A percentile compares a stretch with the other conserved stretches of the same genome.
Evolutionary conservation across 1,140 invertebrate genomes (phyloP).

Genomic region (Bombus pascuorum): DNA sequence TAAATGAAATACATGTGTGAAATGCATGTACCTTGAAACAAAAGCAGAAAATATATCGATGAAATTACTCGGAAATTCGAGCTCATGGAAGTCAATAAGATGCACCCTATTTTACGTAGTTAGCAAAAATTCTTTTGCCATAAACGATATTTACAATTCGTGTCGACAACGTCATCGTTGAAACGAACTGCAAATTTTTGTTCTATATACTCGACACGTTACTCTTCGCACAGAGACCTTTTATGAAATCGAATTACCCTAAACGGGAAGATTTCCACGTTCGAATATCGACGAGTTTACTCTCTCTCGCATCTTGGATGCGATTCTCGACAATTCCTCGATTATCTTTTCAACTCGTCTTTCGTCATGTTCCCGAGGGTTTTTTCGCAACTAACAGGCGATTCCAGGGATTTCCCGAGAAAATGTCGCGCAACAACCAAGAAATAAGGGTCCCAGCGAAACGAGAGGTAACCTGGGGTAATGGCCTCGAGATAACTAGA

Average conservation of each 20-base stretch:
- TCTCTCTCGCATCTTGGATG: not conserved
- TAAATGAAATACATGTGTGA: no score
- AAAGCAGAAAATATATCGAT: no score
- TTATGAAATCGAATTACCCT: slow-evolving; percentile 35
- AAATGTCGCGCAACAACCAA: not conserved
- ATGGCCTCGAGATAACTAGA: not conserved
- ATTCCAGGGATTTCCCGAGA: not conserved
- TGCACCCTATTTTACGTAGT: no score
- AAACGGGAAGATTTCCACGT: not conserved
- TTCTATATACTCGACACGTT: slow-evolving; percentile 20
- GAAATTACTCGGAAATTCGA: no score
- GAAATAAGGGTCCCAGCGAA: not conserved
- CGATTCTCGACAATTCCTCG: not conserved
- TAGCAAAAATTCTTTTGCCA: slow-evolving; percentile 2
- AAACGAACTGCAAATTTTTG: not conserved
- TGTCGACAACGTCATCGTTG: slow-evolving; percentile 13
- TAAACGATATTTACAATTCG: slow-evolving; percentile 8
- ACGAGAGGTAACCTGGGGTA: not conserved
- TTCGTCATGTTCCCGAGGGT: not conserved
- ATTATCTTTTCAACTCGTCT: not conserved
- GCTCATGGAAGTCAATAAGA: rapidly evolving
- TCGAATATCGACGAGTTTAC: not conserved
- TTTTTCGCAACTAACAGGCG: not conserved
- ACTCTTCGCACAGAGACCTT: not conserved
- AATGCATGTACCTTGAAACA: no score